Percentiles rank a stretch among this genome's conserved stretches.
Conservation (phyloP, 2,888 invertebrate genomes). For the Tridacna gigas region DNA sequence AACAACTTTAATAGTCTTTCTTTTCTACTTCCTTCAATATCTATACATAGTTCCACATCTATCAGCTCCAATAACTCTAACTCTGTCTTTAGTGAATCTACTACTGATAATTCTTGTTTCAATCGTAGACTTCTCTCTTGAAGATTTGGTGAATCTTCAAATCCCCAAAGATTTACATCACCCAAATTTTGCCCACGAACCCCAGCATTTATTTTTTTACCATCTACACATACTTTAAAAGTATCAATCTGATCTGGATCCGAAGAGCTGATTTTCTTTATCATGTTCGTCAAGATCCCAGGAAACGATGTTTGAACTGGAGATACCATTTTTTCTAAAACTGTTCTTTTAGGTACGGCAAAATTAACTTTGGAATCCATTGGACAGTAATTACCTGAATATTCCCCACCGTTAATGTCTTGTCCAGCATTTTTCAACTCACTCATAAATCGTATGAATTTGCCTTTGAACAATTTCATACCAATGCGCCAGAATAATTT, state of each 20-base stretch:
- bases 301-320: background rate
- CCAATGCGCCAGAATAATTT: conserved; percentile 36
- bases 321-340: background rate
- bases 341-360: background rate
- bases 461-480: conserved; percentile 32
- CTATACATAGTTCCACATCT: background rate
- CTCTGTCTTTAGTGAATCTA: too few relatives aligned
- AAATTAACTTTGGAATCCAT: conserved; percentile 16
- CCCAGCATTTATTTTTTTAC: conserved; percentile 41
- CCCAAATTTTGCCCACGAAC: conserved; percentile 1
- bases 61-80: too few relatives aligned
- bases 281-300: conserved; percentile 12
- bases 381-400: background rate
- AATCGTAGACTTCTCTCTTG: background rate
- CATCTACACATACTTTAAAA: conserved; percentile 42
- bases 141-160: conserved; percentile 22
- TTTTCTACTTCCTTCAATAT: background rate
- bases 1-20: background rate
- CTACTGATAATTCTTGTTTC: background rate
- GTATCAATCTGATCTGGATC: conserved; percentile 7
- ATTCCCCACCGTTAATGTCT: background rate
- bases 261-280: background rate
- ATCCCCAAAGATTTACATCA: conserved; percentile 42
- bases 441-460: conserved; percentile 32
- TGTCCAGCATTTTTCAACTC: conserved; percentile 25